phyloP scores from a whole-genome alignment of 2,113 vertebrate species.

The Pteruthius melanotis region DNA sequence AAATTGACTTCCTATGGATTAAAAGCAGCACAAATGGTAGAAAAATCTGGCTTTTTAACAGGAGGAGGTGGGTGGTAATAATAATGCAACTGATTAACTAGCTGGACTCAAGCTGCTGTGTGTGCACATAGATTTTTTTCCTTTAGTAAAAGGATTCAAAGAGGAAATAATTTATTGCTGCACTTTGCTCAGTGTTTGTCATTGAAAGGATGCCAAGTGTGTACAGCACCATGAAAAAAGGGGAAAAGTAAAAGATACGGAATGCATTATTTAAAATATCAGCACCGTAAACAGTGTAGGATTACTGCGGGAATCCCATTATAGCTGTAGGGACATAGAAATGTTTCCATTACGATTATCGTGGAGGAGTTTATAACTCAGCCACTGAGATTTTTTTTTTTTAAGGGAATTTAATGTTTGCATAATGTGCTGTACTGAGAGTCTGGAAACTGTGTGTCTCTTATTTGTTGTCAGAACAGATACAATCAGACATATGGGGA shows the following conservation, averaged over 20 bases:
- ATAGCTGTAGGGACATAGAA: neutral
- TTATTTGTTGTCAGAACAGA: neutral
- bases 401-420: slow-evolving; percentile 47
- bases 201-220: slow-evolving; percentile 61
- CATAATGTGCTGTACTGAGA: neutral
- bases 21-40: slow-evolving; percentile 77
- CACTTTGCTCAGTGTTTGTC: slow-evolving; percentile 60
- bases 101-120: slow-evolving; percentile 49
- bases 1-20: slow-evolving; percentile 94
- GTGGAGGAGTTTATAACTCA: neutral
- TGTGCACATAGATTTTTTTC: slow-evolving; percentile 36
- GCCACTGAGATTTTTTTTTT: slow-evolving; percentile 12
- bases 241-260: neutral
- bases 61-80: slow-evolving; percentile 64
- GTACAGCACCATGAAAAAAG: slow-evolving; percentile 29
- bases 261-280: slow-evolving; percentile 52
- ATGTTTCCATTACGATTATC: neutral
- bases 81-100: slow-evolving; percentile 68
- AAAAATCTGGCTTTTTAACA: slow-evolving; percentile 70
- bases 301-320: slow-evolving; percentile 1
- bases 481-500: neutral
- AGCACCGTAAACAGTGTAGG: slow-evolving; percentile 20
- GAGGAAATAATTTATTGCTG: slow-evolving; percentile 65
- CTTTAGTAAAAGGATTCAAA: slow-evolving; percentile 55
- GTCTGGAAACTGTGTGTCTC: neutral